phyloP scores from a whole-genome alignment of 2,797 vertebrate species.

The Gobionotothen gibberifrons region DNA sequence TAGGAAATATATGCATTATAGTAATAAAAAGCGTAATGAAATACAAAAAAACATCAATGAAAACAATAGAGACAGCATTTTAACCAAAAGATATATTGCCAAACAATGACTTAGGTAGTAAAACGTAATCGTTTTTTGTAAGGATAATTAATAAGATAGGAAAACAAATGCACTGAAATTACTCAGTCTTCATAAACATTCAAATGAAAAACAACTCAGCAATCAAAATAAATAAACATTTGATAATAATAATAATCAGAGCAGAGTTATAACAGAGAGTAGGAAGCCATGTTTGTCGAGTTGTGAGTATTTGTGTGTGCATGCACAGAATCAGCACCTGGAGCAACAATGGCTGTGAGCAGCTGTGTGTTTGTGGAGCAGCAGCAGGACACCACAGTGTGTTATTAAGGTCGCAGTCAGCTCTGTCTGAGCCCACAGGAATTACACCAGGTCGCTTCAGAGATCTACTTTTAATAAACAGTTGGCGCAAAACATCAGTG shows the following conservation, averaged over 20 bases:
- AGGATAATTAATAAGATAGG: neutral
- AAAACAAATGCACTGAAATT: neutral
- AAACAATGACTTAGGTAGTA: too few species aligned
- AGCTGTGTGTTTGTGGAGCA: conserved; percentile 73
- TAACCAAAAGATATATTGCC: too few species aligned
- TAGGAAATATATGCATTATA: too few species aligned
- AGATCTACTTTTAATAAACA: conserved; percentile 67
- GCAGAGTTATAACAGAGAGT: neutral
- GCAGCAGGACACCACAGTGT: conserved; percentile 72
- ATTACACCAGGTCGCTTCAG: conserved; percentile 56
- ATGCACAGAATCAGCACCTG: conserved; percentile 63
- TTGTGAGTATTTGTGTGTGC: conserved; percentile 31
- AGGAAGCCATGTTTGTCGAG: conserved; percentile 53
- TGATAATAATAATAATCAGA: neutral
- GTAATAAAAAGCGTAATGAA: too few species aligned
- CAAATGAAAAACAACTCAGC: neutral
- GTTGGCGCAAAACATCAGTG: conserved; percentile 64
- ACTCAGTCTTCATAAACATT: neutral
- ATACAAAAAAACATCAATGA: too few species aligned
- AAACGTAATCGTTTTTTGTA: neutral
- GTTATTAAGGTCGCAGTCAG: conserved; percentile 76
- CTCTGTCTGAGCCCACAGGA: conserved; percentile 67
- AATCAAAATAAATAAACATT: neutral
- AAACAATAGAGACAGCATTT: too few species aligned
- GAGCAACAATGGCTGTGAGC: conserved; percentile 70